Conservation (phyloP, 2,797 vertebrate genomes). For the Corythornis leucogaster region DNA sequence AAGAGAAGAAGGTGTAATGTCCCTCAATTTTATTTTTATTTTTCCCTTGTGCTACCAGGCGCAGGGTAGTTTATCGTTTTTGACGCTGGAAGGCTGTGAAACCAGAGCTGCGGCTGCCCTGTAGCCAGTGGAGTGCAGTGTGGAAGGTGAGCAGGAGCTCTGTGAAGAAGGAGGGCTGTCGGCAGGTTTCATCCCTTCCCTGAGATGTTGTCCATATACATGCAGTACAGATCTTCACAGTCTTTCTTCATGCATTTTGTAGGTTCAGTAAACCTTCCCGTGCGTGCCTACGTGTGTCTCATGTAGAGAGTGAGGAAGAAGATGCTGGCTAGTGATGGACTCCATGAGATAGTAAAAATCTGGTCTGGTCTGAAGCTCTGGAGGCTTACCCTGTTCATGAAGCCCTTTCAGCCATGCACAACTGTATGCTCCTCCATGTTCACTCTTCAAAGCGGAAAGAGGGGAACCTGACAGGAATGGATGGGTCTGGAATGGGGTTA, state of each 20-base stretch:
- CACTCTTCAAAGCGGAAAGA: background rate
- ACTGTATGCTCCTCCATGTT: rapidly evolving
- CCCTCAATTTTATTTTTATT: background rate
- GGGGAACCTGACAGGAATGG: background rate
- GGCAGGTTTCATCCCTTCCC: background rate
- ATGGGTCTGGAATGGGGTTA: background rate
- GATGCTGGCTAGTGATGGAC: background rate
- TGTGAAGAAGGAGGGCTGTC: background rate
- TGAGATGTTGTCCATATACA: background rate
- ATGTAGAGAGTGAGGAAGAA: background rate
- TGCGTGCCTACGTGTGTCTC: rapidly evolving
- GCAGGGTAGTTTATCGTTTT: background rate
- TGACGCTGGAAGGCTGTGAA: background rate
- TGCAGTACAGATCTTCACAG: background rate
- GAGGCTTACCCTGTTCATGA: background rate
- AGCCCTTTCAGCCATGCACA: rapidly evolving
- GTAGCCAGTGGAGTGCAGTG: background rate
- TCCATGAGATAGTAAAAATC: background rate
- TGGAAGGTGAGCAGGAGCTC: background rate
- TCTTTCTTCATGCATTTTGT: background rate
- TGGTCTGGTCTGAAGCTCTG: background rate
- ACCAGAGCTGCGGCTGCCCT: background rate
- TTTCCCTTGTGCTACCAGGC: background rate
- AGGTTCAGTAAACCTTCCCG: background rate
- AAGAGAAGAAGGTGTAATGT: background rate